Evolutionary conservation across 1,140 invertebrate genomes (phyloP).

Genomic region (Procambarus virginalis): DNA sequence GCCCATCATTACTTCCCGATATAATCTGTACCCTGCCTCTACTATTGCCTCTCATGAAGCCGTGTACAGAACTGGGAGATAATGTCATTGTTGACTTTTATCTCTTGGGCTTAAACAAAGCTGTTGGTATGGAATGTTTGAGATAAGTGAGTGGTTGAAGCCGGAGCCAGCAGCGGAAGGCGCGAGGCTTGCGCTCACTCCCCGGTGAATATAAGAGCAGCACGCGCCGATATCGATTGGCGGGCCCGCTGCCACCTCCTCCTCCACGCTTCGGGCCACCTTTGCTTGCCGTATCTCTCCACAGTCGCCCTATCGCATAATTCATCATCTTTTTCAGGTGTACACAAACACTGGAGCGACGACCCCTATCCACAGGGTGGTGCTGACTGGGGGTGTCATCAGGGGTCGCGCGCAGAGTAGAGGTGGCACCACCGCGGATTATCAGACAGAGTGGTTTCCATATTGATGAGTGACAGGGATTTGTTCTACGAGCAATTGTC

Average conservation of each 20-base stretch:
- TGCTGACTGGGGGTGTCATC: background rate
- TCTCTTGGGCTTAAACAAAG: no score
- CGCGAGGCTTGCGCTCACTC: constrained; percentile 23
- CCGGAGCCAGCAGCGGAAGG: constrained; percentile 13
- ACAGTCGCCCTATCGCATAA: background rate
- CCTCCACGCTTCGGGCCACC: background rate
- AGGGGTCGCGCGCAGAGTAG: background rate
- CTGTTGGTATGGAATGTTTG: background rate
- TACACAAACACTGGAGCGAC: background rate
- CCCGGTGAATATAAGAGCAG: constrained; percentile 52
- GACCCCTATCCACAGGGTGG: background rate
- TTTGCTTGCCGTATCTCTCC: background rate
- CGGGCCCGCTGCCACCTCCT: constrained; percentile 32
- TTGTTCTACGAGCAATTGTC: constrained; percentile 56
- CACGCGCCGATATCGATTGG: constrained; percentile 49
- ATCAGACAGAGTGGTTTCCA: constrained; percentile 51
- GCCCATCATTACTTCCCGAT: background rate
- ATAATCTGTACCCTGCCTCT: background rate
- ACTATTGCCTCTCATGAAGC: background rate
- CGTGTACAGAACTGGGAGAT: background rate
- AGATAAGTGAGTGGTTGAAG: background rate
- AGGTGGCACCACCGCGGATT: constrained; percentile 47
- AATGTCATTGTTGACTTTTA: background rate
- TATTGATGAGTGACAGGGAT: constrained; percentile 59
- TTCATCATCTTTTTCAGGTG: background rate